Evolutionary conservation across 2,113 vertebrate genomes (phyloP).

Genomic region (Crotophaga sulcirostris): DNA sequence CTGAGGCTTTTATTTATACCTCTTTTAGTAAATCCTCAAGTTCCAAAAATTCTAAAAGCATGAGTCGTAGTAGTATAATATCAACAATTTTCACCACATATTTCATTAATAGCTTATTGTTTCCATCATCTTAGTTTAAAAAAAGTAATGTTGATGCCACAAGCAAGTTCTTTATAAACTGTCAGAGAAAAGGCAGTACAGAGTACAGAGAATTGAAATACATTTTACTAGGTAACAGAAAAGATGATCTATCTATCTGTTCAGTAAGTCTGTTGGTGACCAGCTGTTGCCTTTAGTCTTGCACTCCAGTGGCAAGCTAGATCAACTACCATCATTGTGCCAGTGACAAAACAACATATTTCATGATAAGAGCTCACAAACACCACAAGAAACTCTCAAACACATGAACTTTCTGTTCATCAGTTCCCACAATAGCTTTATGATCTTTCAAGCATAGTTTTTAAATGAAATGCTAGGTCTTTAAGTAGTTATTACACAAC

Average conservation of each 20-base stretch:
- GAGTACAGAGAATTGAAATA: neutral
- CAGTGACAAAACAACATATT: neutral
- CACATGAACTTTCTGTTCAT: neutral
- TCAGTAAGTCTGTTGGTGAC: neutral
- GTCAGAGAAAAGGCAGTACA: neutral
- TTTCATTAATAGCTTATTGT: neutral
- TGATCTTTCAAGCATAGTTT: neutral
- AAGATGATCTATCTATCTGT: neutral
- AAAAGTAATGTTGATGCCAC: neutral
- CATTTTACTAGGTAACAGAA: neutral
- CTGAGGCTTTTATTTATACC: neutral
- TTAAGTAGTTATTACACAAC: neutral
- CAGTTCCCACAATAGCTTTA: neutral
- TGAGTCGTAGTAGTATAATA: neutral
- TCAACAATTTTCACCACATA: neutral
- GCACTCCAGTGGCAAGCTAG: neutral
- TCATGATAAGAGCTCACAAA: accelerated
- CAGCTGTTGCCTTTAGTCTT: neutral
- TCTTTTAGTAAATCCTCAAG: neutral
- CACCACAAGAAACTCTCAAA: neutral
- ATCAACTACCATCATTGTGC: neutral
- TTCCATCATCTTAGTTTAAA: neutral
- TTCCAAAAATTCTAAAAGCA: conserved; percentile 13
- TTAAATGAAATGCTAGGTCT: neutral
- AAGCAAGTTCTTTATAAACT: neutral